Evolutionary conservation across 23 tunicate species (phyloP).

Genomic region (Trididemnum nubilum): DNA sequence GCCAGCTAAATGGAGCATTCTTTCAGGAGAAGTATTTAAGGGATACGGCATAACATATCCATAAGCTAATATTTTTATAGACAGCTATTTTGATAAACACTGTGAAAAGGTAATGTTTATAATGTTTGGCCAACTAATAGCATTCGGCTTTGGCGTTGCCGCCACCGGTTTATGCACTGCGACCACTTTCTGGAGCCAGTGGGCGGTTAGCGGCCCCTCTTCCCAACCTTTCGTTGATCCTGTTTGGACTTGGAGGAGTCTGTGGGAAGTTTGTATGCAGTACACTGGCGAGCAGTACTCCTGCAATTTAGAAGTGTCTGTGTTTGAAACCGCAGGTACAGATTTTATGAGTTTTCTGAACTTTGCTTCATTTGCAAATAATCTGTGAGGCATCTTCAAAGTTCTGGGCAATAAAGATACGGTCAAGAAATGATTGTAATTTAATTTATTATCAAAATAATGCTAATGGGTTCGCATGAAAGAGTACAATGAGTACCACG

Average conservation of each 20-base stretch:
- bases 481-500: too few relatives aligned
- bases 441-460: too few relatives aligned
- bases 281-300: slow-evolving; percentile 25
- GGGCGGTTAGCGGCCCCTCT: slow-evolving; percentile 40
- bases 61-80: too few relatives aligned
- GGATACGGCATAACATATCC: too few relatives aligned
- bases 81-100: too few relatives aligned
- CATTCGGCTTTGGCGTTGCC: slow-evolving; percentile 3
- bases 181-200: slow-evolving; percentile 35
- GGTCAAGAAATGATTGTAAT: not conserved
- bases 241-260: slow-evolving; percentile 29
- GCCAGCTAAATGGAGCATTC: too few relatives aligned
- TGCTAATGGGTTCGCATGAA: too few relatives aligned
- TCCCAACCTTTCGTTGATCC: slow-evolving; percentile 11
- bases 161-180: slow-evolving; percentile 18
- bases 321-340: slow-evolving; percentile 21
- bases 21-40: too few relatives aligned
- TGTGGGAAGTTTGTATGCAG: slow-evolving; percentile 44
- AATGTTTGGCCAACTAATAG: slow-evolving; percentile 17
- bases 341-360: too few relatives aligned
- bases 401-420: not conserved
- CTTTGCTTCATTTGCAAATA: too few relatives aligned
- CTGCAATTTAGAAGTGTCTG: slow-evolving; percentile 21
- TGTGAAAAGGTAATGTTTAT: too few relatives aligned
- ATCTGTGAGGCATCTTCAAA: too few relatives aligned